Evolutionary conservation across 1,140 invertebrate genomes (phyloP).

Genomic region (Anthonomus grandis): DNA sequence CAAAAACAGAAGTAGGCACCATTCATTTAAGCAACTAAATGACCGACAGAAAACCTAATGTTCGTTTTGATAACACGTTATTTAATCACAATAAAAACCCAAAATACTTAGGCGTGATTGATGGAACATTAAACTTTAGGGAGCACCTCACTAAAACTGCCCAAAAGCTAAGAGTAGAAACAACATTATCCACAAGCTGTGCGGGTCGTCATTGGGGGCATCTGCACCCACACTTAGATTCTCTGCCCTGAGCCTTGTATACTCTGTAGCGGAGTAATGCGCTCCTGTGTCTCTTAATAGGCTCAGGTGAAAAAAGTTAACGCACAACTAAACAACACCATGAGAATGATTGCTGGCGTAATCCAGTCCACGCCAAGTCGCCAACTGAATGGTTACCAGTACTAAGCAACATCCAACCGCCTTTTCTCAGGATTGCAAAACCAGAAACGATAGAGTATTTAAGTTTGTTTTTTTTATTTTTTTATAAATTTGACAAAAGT

Average conservation of each 20-base stretch:
- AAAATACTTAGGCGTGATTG: background rate
- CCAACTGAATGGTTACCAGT: slow-evolving; percentile 6
- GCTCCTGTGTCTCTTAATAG: background rate
- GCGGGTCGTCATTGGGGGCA: background rate
- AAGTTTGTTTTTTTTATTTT: too few relatives aligned
- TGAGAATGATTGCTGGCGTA: too few relatives aligned
- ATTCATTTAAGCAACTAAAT: slow-evolving; percentile 10
- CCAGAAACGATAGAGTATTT: too few relatives aligned
- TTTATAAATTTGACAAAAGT: too few relatives aligned
- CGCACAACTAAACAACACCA: background rate
- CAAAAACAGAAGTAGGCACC: background rate
- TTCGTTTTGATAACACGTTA: slow-evolving; percentile 7
- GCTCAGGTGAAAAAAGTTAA: background rate
- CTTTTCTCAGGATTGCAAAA: too few relatives aligned
- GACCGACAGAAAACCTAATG: slow-evolving; percentile 6
- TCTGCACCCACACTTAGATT: background rate
- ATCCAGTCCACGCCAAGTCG: too few relatives aligned
- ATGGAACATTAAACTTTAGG: too few relatives aligned
- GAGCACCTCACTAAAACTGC: background rate
- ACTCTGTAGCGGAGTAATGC: too few relatives aligned
- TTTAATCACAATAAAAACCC: background rate
- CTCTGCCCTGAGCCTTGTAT: too few relatives aligned
- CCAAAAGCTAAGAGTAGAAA: slow-evolving; percentile 3
- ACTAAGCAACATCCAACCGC: slow-evolving; percentile 1
- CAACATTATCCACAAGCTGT: slow-evolving; percentile 11